phyloP scores from a whole-genome alignment of 2,113 vertebrate genomes.

The Notarius quadriscutis region DNA sequence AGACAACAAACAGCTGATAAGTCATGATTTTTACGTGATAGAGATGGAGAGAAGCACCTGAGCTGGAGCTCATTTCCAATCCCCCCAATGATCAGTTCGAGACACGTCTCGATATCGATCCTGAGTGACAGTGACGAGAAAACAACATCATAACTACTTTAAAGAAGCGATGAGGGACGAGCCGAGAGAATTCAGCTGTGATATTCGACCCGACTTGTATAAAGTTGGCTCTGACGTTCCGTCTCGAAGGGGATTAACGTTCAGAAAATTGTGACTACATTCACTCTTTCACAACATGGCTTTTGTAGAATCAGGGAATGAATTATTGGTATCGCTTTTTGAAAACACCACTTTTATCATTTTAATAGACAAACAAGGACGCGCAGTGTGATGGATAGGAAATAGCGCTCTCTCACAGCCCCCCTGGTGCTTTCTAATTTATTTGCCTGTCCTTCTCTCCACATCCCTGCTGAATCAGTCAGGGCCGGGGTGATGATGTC shows the following conservation, averaged over 20 bases:
- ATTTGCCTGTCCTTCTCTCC: conserved; percentile 12
- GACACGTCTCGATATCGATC: conserved; percentile 71
- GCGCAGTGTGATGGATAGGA: conserved; percentile 2
- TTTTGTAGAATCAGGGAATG: background rate
- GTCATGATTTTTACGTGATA: conserved; percentile 26
- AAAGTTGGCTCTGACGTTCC: background rate
- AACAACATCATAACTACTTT: conserved; percentile 53
- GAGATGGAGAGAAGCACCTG: conserved; percentile 28
- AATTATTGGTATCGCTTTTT: conserved; percentile 19
- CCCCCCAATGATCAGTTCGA: conserved; percentile 40
- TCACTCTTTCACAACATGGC: background rate
- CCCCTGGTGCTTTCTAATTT: conserved; percentile 19
- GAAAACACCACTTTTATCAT: background rate
- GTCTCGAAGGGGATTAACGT: background rate
- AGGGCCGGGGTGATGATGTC: background rate
- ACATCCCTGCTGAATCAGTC: background rate
- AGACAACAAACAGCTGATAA: background rate
- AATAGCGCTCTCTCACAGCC: background rate
- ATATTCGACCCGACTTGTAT: conserved; percentile 19
- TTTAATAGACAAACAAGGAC: conserved; percentile 19
- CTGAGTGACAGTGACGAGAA: conserved; percentile 59
- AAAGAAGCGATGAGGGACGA: conserved; percentile 28
- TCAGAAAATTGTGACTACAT: background rate
- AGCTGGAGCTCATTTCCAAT: conserved; percentile 57
- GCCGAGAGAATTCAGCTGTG: conserved; percentile 25